Evolutionary conservation across 2,888 invertebrate species (phyloP), one percentile per base, ranked within the genome.

Genomic region (Noctua pronuba): DNA sequence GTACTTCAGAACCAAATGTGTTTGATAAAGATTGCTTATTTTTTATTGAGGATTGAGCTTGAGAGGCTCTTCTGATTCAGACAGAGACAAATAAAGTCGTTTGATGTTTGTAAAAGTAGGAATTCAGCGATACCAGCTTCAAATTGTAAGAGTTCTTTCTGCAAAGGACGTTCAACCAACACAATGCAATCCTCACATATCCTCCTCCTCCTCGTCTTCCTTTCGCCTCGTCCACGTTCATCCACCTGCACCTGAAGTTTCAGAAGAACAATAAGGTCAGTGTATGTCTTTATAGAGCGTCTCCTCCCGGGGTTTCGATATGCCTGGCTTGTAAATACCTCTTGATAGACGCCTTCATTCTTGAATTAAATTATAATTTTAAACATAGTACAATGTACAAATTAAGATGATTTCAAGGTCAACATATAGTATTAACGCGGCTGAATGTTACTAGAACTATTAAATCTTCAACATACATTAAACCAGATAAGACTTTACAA

Each of bases 1-100:
- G 68, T 62, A 60, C 68, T 74, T 35, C n/a, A 58, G n/a, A 28
- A 75, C 65, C 64, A 38, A 75, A 70, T 66, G 52, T 46, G 69
- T 75, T 75, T 81, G 82, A 58, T 49, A 49, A 31, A 38, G 16
- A 60, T 49, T 49, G n/a, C 41, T 66, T 46, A 38, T 24, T 16
- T 41, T 46, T 49, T 46, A 28, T 62, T 21, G 11, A 10, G 38
- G 21, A n/a, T 31, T 49, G 46, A 4, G 0, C 13, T 21, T 46
- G 31, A 28, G 28, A 52, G 2, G 21, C n/a, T 41, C 7, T 52
- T 16, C 3, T 58, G 31, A 49, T 77, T 21, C 38, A 21, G 10
- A 46, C 24, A 28, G 8, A 10, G 35, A n/a, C 8, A 35, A 44
- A 21, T 3, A 72, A 68, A 21, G 21, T 31, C 31, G 4, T 73